These are phyloP conservation scores for Phyllostomus discolor DNA, from an alignment of 2,113 vertebrate species.

Conservation along the genomic window DNA sequence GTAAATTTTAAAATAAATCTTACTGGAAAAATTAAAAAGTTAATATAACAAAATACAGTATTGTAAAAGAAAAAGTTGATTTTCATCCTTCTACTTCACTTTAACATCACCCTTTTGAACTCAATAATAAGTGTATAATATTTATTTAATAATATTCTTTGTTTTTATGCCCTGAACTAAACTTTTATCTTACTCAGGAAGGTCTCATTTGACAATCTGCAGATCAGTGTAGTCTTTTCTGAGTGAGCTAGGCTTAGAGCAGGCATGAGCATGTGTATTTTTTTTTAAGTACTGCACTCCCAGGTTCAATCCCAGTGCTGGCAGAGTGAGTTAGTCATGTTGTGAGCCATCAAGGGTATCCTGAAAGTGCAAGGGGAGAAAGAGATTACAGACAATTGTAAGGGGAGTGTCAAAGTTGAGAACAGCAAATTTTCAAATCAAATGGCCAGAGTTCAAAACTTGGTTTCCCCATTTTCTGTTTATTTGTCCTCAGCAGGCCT, in stretches of 20 bases:
- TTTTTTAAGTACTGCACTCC: neutral
- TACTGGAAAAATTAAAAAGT: neutral
- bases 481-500: neutral
- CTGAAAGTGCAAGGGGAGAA: neutral
- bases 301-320: neutral
- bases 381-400: neutral
- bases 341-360: neutral
- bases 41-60: neutral
- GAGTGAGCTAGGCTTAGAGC: neutral
- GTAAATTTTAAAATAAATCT: neutral
- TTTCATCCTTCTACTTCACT: neutral
- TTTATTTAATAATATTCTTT: neutral
- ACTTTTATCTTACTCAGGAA: neutral
- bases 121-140: neutral
- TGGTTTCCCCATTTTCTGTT: neutral
- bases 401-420: neutral
- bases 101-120: neutral
- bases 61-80: neutral
- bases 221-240: neutral
- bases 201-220: neutral
- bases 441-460: neutral
- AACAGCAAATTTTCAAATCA: neutral
- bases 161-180: neutral
- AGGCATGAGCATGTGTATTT: neutral
- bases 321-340: neutral